Evolutionary conservation across 2,888 invertebrate species (phyloP), one percentile per base, ranked within the genome.

Genomic region (Drosophila cognata): DNA sequence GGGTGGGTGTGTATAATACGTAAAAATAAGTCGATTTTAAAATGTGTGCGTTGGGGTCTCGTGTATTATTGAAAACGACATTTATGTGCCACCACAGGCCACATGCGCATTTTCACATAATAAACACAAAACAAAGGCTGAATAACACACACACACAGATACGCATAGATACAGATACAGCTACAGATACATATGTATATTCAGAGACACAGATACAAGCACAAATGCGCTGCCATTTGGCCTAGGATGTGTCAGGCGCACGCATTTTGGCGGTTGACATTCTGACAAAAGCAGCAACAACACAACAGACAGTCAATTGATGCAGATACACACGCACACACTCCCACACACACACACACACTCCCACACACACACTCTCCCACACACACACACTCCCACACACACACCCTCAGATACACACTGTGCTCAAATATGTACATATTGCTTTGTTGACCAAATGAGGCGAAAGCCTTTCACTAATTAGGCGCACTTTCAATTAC

Each of bases 71-170:
- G 84, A 89, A 88, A 76, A 67, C 84, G 86, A 83, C 81, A 85
- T 80, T 88, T 88, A 71, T 85, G 74, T 71, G 85, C 69, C 71
- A 71, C 59, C 82, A 63, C 71, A 70, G 62, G 55, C 86, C 88
- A 84, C 81, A 88, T 89, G 88, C 78, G 78, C 64, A 78, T 89
- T 85, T 85, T 88, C 85, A 88, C 85, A 85, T 81, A 82, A 85
- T 78, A 89, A 73, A 82, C 68, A 67, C 56, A 64, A 48, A 61
- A 48, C 43, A 55, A 35, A 60, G 11, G 46, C 53, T 48, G 57
- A 58, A 25, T 25, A 46, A 16, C n/a, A 11, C 5, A 43, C 36
- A 48, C 28, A 50, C 50, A 66, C n/a, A 51, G 43, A 43, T 43
- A 43, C 21, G 21, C 11, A 58, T 33, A 63, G 38, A 58, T 11